A percentile compares a stretch with the other conserved stretches of the same genome.
Conservation (phyloP, 2,113 vertebrate genomes). For the Noctilio leporinus region DNA sequence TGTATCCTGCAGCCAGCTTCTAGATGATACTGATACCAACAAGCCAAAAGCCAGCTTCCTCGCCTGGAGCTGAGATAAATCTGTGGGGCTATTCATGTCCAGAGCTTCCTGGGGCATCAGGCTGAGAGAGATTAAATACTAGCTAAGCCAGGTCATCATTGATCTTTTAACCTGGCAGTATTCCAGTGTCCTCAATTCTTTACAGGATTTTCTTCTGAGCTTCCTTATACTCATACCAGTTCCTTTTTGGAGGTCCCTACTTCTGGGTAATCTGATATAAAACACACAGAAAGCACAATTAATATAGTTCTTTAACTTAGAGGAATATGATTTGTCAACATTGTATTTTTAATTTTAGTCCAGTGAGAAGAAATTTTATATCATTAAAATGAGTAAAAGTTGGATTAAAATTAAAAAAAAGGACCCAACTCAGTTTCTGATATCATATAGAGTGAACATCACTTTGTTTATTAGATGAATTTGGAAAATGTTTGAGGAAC, state of each 20-base stretch:
- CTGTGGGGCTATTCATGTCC: background rate
- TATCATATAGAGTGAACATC: background rate
- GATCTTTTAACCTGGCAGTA: background rate
- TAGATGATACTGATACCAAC: background rate
- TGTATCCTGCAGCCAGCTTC: background rate
- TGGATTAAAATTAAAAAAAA: background rate
- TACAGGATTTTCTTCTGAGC: no score
- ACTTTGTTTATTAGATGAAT: background rate
- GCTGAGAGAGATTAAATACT: background rate
- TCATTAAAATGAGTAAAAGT: background rate
- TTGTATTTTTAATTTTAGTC: conserved; percentile 7
- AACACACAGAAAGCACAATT: background rate
- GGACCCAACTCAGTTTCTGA: background rate
- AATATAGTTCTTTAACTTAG: background rate
- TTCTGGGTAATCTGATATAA: background rate
- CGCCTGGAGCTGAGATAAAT: background rate
- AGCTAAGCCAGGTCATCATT: background rate
- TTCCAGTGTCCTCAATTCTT: background rate
- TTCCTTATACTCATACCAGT: background rate
- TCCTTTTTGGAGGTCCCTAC: background rate
- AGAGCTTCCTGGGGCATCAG: background rate
- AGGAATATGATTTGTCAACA: background rate
- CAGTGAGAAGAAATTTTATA: background rate
- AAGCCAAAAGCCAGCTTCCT: background rate
- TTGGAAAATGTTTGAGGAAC: background rate